Conservation (phyloP, 2,888 invertebrate genomes). For the Gibbula magus region DNA sequence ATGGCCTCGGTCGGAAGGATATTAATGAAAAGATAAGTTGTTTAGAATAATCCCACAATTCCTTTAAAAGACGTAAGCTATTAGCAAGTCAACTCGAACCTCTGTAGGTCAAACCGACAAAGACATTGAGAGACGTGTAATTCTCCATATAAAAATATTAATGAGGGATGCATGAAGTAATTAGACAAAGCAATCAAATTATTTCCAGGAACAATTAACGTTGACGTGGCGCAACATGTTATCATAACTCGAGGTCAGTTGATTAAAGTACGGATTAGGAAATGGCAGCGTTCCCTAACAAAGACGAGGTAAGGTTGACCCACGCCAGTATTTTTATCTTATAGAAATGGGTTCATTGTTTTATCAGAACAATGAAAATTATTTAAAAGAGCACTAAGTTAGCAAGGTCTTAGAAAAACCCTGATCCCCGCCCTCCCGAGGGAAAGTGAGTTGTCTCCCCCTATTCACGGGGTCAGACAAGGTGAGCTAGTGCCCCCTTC, state of each 20-base stretch:
- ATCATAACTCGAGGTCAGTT: not conserved
- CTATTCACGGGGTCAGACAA: conserved; percentile 11
- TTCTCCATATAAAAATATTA: not conserved
- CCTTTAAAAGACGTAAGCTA: not conserved
- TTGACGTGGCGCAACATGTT: not conserved
- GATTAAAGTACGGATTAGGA: not conserved
- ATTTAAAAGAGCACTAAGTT: not conserved
- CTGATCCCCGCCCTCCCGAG: not conserved
- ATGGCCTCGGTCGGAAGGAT: too few relatives aligned
- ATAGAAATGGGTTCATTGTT: not conserved
- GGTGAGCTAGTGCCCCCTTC: not conserved
- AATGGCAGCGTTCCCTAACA: not conserved
- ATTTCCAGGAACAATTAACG: not conserved
- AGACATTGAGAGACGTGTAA: not conserved
- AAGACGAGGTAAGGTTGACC: not conserved
- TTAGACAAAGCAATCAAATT: not conserved
- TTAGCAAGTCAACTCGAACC: not conserved
- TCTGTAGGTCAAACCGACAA: not conserved
- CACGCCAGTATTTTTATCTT: not conserved
- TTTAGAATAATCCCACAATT: too few relatives aligned
- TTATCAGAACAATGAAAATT: not conserved
- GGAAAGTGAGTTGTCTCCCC: not conserved
- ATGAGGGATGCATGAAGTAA: not conserved
- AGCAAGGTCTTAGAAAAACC: not conserved
- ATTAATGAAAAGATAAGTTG: too few relatives aligned